phyloP scores from a whole-genome alignment of 2,888 invertebrate genomes.

The Alloscopus bannaensis region DNA sequence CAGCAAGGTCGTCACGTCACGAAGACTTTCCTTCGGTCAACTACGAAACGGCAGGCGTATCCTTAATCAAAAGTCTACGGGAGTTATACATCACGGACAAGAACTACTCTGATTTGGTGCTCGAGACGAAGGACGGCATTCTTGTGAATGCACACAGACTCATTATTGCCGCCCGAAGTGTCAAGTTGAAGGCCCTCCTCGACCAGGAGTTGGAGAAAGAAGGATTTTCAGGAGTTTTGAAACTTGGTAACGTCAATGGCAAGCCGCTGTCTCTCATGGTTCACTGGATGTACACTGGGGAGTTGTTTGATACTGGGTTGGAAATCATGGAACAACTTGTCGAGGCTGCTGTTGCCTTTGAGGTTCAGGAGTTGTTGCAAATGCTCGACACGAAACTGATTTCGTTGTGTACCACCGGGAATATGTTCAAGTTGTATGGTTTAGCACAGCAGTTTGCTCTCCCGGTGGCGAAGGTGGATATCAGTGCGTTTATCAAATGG shows the following conservation, averaged over 20 bases:
- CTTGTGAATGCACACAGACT: background rate
- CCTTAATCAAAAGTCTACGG: no score
- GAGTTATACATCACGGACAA: no score
- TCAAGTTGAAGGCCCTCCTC: background rate
- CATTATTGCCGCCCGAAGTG: background rate
- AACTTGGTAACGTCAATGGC: background rate
- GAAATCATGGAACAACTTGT: background rate
- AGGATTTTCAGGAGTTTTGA: background rate
- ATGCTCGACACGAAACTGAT: background rate
- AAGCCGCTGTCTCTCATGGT: background rate
- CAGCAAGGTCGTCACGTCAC: no score
- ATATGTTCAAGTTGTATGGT: background rate
- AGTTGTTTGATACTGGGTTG: background rate
- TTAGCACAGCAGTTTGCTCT: background rate
- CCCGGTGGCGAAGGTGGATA: background rate
- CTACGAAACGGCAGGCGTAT: no score
- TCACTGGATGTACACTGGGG: background rate
- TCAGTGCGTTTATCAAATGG: background rate
- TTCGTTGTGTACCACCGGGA: background rate
- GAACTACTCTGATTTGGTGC: background rate
- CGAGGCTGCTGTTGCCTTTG: background rate
- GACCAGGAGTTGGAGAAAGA: background rate
- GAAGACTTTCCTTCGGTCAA: no score
- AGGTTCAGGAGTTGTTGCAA: background rate
- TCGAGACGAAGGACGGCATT: background rate